Conservation (phyloP, 2,797 vertebrate species). For the Acanthurus tractus region DNA sequence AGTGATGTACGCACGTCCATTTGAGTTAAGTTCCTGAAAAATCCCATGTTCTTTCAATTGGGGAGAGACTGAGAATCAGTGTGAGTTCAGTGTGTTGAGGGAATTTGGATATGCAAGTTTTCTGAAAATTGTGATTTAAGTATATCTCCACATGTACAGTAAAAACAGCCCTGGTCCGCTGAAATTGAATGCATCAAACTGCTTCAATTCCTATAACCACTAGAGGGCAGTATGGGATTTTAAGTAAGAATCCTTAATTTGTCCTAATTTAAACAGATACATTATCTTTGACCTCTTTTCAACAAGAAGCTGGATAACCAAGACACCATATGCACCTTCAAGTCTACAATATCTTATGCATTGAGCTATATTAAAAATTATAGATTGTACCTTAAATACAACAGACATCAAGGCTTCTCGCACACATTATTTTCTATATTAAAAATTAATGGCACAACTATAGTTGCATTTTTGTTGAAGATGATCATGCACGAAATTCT, state of each 20-base stretch:
- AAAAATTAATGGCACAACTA: not conserved
- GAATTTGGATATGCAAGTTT: conserved; percentile 35
- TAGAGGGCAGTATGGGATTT: conserved; percentile 22
- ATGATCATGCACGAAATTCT: not conserved
- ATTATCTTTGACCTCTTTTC: not conserved
- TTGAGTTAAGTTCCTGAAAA: conserved; percentile 4
- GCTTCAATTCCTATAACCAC: conserved; percentile 33
- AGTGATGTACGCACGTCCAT: conserved; percentile 63
- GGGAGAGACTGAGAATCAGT: conserved; percentile 1
- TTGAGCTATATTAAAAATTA: not conserved
- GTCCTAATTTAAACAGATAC: not conserved
- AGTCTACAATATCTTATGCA: not conserved
- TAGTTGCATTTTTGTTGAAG: not conserved
- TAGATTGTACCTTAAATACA: not conserved
- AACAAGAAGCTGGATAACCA: not conserved
- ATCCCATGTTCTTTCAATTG: not conserved
- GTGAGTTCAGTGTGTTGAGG: conserved; percentile 32
- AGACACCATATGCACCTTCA: not conserved
- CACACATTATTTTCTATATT: not conserved
- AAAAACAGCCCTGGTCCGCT: not conserved
- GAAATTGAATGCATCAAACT: not conserved
- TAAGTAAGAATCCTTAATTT: not conserved
- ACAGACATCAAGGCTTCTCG: not conserved
- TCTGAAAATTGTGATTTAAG: conserved; percentile 3
- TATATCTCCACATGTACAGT: not conserved